Percentiles rank a stretch among this genome's conserved stretches.
Evolutionary conservation across 2,888 invertebrate species (phyloP).

Genomic region (Crepidodera aurea): DNA sequence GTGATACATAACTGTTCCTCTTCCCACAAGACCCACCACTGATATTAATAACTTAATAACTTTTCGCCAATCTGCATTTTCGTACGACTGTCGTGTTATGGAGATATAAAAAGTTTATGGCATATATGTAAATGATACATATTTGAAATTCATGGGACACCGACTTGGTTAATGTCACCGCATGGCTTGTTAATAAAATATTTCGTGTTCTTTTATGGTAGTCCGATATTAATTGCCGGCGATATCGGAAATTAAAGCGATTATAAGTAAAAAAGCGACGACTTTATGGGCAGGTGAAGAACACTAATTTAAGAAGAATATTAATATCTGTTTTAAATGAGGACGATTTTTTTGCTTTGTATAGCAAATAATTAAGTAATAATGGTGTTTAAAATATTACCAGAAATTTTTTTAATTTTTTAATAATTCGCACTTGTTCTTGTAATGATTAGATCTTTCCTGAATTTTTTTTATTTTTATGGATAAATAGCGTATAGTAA

Average conservation of each 20-base stretch:
- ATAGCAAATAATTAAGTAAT: neutral
- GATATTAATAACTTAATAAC: slow-evolving; percentile 7
- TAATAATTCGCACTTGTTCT: too few relatives aligned
- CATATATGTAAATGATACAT: slow-evolving; percentile 2
- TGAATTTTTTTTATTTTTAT: too few relatives aligned
- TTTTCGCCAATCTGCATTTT: neutral
- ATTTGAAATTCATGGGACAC: slow-evolving; percentile 9
- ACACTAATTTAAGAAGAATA: neutral
- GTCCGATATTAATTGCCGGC: slow-evolving; percentile 16
- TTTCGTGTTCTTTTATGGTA: slow-evolving; percentile 13
- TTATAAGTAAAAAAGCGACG: neutral
- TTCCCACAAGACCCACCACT: neutral
- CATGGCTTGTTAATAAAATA: slow-evolving; percentile 15
- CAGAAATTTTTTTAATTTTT: too few relatives aligned
- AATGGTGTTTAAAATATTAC: too few relatives aligned
- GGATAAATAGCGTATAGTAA: too few relatives aligned
- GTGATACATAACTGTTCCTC: too few relatives aligned
- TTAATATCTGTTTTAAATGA: slow-evolving; percentile 1
- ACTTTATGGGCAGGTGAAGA: neutral
- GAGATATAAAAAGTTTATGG: neutral
- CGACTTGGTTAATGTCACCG: slow-evolving; percentile 15
- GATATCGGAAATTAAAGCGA: slow-evolving; percentile 21
- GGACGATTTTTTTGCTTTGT: neutral
- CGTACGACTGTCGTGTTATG: slow-evolving; percentile 2
- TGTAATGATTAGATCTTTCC: too few relatives aligned